Base-by-base conservation (phyloP, 2,888 invertebrate genomes). In the Cordilura impudica region DNA sequence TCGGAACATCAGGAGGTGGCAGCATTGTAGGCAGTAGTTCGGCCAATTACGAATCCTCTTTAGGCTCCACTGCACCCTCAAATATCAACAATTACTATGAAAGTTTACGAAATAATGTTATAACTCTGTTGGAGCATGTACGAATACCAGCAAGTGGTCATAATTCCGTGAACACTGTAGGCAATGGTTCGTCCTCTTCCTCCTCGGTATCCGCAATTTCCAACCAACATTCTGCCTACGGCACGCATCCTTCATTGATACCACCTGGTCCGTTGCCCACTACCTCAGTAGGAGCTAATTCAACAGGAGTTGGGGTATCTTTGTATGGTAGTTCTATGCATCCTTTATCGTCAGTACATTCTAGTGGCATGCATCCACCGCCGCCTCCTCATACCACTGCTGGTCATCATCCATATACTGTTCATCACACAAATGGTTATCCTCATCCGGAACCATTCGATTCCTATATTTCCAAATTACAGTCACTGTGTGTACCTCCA, bases 61-160 rank as follows among this genome's bases (percentile, higher is more conserved):
- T 81, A 26, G 14, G 63, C 0, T 47, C 60, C 2, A 16, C 80
- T 19, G 69, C 78, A 19, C 78, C 81, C 7, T 94, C 93, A 90
- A 96, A 96, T 90, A 92, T 97, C 82, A 96, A 95, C 89, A 96
- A 97, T 88, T 98, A 97, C 90, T 97, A 97, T 90, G 97, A 97
- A 90, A 96, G 96, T 86, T 92, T 98, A 84, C 93, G 96, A 81
- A 96, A 96, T 90, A 97, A 97, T 91, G 96, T 98, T 87, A 97
- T 98, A 87, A 95, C 96, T 35, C 91, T 97, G 85, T 91, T 98
- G 89, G 97, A 97, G 89, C 96, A 97, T 90, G 96, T 97, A 81
- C 93, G 96, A 84, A 93, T 97, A 86, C 97, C 97, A 16, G 87
- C 88, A 23, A 63, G 29, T 56, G 66, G 81, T 10, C 78, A 79